phyloP scores from a whole-genome alignment of 2,113 vertebrate species.

The Oncorhynchus gorbuscha region DNA sequence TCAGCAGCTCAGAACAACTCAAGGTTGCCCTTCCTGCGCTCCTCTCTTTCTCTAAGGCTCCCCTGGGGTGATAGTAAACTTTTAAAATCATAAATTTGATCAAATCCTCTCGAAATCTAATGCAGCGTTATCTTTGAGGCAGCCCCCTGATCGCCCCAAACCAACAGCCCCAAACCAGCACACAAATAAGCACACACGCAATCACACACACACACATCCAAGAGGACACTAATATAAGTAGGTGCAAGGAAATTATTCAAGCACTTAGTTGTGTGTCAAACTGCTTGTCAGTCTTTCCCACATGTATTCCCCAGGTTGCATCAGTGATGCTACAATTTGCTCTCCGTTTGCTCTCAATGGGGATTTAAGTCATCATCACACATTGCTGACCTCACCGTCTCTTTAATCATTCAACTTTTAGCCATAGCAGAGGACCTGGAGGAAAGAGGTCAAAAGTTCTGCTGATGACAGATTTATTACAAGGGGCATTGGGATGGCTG shows the following conservation, averaged over 20 bases:
- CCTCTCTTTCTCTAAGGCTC: slow-evolving; percentile 45
- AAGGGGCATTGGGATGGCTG: neutral
- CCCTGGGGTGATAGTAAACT: slow-evolving; percentile 70
- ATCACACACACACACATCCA: slow-evolving; percentile 51
- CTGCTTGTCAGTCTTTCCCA: slow-evolving; percentile 61
- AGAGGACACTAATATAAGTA: slow-evolving; percentile 70
- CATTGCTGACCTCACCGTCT: slow-evolving; percentile 19
- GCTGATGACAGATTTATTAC: neutral
- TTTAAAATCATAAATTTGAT: slow-evolving; percentile 69
- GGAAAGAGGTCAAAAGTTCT: too few species aligned
- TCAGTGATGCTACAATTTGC: slow-evolving; percentile 48
- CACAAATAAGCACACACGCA: slow-evolving; percentile 29
- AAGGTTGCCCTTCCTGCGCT: slow-evolving; percentile 51
- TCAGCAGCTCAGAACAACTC: slow-evolving; percentile 60
- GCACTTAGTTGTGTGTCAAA: slow-evolving; percentile 71
- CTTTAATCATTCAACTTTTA: slow-evolving; percentile 45
- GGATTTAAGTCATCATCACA: neutral
- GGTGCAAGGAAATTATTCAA: slow-evolving; percentile 72
- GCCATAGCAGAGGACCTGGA: neutral
- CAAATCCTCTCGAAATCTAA: slow-evolving; percentile 22
- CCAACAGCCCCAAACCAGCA: slow-evolving; percentile 51
- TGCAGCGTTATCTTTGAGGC: neutral
- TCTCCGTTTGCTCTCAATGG: neutral
- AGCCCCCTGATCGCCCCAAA: neutral
- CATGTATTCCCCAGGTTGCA: slow-evolving; percentile 59